A percentile compares a stretch with the other conserved stretches of the same genome.
phyloP scores from a whole-genome alignment of 2,888 invertebrate species.

The Coenonympha glycerion region DNA sequence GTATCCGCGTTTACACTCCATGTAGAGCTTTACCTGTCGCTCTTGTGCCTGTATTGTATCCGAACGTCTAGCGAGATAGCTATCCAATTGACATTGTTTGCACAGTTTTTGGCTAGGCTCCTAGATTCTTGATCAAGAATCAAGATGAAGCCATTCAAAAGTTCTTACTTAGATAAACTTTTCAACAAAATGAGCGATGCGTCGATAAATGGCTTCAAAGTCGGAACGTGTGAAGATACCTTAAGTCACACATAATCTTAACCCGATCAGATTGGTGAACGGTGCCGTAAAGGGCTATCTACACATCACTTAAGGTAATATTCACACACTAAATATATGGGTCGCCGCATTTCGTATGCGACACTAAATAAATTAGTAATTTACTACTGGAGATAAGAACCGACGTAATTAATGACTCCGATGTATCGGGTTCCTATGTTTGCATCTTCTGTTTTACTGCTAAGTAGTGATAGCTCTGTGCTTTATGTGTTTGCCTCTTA shows the following conservation, averaged over 20 bases:
- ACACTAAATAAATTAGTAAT: too few species aligned
- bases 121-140: too few species aligned
- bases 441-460: slow-evolving; percentile 1
- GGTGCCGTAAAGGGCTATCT: neutral
- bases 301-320: slow-evolving; percentile 9
- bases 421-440: slow-evolving; percentile 2
- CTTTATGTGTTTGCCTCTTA: too few species aligned
- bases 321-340: slow-evolving; percentile 14
- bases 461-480: too few species aligned
- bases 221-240: neutral
- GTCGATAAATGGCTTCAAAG: too few species aligned
- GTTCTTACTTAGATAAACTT: neutral
- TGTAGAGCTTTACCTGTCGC: too few species aligned
- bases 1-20: too few species aligned
- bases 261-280: neutral
- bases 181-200: neutral
- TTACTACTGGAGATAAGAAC: neutral
- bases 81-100: too few species aligned
- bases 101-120: too few species aligned
- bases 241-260: neutral
- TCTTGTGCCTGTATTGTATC: too few species aligned
- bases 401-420: neutral
- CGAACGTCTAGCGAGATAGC: too few species aligned
- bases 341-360: slow-evolving; percentile 11
- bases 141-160: neutral